Conservation (phyloP, 2,888 invertebrate genomes). For the Luffia ferchaultella region DNA sequence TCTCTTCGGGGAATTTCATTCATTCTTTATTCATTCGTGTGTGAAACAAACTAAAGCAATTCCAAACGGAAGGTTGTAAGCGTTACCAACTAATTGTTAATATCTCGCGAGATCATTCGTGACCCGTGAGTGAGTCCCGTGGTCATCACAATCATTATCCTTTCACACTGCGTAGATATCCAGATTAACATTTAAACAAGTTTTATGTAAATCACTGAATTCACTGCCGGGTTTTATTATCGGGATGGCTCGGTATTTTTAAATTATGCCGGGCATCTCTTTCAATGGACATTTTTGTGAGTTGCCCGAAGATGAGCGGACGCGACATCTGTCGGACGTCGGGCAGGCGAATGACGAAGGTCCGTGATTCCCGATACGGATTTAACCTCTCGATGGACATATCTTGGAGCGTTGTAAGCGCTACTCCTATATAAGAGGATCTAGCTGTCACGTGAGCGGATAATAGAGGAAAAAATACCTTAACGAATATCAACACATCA, state of each 20-base stretch:
- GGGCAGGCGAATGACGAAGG: constrained; percentile 8
- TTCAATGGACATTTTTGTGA: neutral
- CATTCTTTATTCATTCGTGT: no score
- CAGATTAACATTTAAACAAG: neutral
- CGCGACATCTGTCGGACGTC: constrained; percentile 5
- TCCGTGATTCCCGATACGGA: constrained; percentile 6
- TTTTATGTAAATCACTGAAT: neutral
- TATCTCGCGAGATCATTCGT: no score
- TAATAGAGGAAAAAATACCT: neutral
- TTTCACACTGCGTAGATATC: neutral
- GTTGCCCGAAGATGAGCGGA: constrained; percentile 1
- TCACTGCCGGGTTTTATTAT: neutral
- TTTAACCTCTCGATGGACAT: constrained; percentile 4
- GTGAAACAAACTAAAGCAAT: no score
- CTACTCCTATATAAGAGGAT: neutral
- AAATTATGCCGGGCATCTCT: neutral
- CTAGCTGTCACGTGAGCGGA: neutral
- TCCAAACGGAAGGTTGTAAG: no score
- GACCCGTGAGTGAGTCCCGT: no score
- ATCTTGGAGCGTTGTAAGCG: neutral
- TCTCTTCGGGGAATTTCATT: no score
- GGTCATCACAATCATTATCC: no score
- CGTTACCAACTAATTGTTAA: no score
- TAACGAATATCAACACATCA: neutral
- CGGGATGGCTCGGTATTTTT: neutral